Evolutionary conservation across 2,113 vertebrate species (phyloP).

Genomic region (Mesoclemmys tuberculata): DNA sequence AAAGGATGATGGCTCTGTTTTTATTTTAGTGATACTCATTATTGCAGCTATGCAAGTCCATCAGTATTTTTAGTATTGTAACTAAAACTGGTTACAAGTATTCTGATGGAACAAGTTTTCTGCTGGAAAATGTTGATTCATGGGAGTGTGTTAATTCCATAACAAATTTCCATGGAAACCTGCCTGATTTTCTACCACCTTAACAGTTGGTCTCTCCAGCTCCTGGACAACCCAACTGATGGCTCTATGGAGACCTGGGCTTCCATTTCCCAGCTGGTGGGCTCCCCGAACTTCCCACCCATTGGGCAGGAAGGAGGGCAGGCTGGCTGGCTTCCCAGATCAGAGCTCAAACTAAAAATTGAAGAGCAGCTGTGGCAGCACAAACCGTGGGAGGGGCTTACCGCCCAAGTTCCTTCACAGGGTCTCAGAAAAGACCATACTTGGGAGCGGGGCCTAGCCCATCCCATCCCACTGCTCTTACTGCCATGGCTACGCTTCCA

Average conservation of each 20-base stretch:
- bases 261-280: not conserved
- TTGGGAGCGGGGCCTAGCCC: no score
- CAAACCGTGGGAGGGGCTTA: no score
- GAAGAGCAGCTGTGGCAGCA: no score
- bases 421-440: no score
- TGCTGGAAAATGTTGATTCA: not conserved
- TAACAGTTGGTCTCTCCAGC: not conserved
- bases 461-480: no score
- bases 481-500: no score
- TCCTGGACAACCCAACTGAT: not conserved
- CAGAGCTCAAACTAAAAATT: no score
- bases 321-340: not conserved
- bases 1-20: not conserved
- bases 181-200: fast-evolving
- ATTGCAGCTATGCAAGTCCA: not conserved
- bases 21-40: not conserved
- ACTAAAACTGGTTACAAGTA: not conserved
- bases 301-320: not conserved
- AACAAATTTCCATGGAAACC: not conserved
- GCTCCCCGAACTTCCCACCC: no score
- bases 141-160: not conserved
- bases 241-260: not conserved
- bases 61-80: not conserved
- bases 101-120: not conserved
- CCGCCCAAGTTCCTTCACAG: no score